A percentile compares a stretch with the other conserved stretches of the same genome.
Evolutionary conservation across 64 coral and sea anemone genomes (phyloP).

Genomic region (Dendronephthya gigantea): DNA sequence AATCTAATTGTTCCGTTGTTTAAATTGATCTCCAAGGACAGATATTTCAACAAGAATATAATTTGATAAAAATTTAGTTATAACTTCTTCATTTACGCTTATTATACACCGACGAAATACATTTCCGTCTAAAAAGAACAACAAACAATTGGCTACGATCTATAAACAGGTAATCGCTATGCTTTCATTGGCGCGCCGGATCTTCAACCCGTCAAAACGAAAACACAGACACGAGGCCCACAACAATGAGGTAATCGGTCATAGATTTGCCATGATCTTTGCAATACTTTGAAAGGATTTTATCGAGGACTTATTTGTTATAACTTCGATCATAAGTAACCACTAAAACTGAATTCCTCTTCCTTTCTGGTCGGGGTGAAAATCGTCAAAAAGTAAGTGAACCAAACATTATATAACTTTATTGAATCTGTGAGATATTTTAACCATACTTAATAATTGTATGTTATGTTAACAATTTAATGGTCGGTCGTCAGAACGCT

Average conservation of each 20-base stretch:
- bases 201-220: neutral
- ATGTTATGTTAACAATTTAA: neutral
- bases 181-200: neutral
- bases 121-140: neutral
- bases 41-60: no score
- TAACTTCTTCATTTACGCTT: no score
- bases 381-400: neutral
- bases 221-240: neutral
- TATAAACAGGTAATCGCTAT: neutral
- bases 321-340: neutral
- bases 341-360: neutral
- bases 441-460: neutral
- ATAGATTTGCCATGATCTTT: neutral
- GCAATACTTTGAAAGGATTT: neutral
- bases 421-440: neutral
- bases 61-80: no score
- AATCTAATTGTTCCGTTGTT: no score
- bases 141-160: neutral
- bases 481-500: neutral
- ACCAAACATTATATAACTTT: neutral
- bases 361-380: neutral
- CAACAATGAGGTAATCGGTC: neutral
- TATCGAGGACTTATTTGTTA: neutral
- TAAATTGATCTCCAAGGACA: no score
- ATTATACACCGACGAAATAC: no score